Evolutionary conservation across 2,888 invertebrate species (phyloP).

Genomic region (Drosophila melanocephala): DNA sequence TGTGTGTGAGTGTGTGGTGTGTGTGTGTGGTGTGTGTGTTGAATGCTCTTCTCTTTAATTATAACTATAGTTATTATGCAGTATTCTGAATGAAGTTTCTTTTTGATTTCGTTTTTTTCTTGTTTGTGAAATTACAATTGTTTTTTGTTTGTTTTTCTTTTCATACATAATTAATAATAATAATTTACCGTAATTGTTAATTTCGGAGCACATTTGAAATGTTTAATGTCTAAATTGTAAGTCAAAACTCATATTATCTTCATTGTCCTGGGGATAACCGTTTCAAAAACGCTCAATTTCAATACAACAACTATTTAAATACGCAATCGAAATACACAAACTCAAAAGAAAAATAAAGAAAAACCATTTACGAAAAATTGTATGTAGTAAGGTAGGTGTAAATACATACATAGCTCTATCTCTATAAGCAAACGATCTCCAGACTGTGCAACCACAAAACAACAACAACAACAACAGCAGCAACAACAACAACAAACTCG

Average conservation of each 20-base stretch:
- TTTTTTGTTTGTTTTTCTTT: conserved; percentile 18
- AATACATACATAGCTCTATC: conserved; percentile 47
- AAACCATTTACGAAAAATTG: conserved; percentile 33
- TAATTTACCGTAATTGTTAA: conserved; percentile 56
- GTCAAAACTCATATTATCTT: conserved; percentile 75
- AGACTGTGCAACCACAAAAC: conserved; percentile 31
- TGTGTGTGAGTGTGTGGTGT: conserved; percentile 50
- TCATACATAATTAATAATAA: conserved; percentile 51
- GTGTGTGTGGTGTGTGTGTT: conserved; percentile 44
- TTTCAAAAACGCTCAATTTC: conserved; percentile 73
- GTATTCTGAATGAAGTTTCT: conserved; percentile 56
- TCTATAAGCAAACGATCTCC: conserved; percentile 48
- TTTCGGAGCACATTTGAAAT: conserved; percentile 69
- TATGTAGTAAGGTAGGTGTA: conserved; percentile 36
- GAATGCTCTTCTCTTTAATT: conserved; percentile 60
- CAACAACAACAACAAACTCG: conserved; percentile 34
- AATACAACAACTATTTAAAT: conserved; percentile 74
- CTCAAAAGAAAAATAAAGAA: conserved; percentile 25
- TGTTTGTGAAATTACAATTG: conserved; percentile 60
- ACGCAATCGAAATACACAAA: conserved; percentile 46
- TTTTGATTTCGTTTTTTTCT: conserved; percentile 22
- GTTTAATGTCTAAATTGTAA: conserved; percentile 72
- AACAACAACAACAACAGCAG: conserved; percentile 8
- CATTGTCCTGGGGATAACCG: conserved; percentile 63
- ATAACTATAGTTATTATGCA: conserved; percentile 67